These are phyloP conservation scores for Stegana nigrithorax DNA, from an alignment of 2,888 invertebrate genomes.

Conservation along the genomic window DNA sequence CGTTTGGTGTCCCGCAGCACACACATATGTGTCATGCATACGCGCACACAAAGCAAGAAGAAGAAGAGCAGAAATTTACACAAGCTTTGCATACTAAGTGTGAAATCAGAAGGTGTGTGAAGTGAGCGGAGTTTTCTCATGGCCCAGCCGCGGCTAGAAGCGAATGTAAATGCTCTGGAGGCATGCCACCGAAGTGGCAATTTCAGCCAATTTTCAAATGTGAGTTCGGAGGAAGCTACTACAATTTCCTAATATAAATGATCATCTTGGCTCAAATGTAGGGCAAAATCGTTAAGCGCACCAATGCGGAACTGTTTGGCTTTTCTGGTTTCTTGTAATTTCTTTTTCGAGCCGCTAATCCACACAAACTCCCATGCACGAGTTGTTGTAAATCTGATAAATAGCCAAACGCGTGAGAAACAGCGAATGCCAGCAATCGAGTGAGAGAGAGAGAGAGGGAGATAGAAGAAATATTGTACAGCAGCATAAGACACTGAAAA, in stretches of 20 bases:
- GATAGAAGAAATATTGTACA: too few relatives aligned
- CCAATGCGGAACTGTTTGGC: slow-evolving; percentile 10
- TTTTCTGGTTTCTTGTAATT: background rate
- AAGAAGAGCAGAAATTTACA: background rate
- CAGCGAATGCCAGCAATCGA: background rate
- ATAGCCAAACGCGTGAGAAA: background rate
- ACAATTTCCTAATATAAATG: slow-evolving; percentile 25
- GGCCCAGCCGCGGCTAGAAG: background rate
- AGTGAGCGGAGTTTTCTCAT: background rate
- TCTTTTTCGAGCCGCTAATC: background rate
- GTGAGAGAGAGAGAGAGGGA: background rate
- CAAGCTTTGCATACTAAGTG: too few relatives aligned
- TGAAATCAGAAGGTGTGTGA: too few relatives aligned
- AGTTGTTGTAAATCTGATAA: background rate
- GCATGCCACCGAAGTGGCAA: background rate
- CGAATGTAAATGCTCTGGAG: too few relatives aligned
- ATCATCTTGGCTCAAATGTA: slow-evolving; percentile 26
- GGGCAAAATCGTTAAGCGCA: slow-evolving; percentile 29
- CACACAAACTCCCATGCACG: background rate
- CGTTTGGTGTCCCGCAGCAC: too few relatives aligned
- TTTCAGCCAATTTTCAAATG: background rate
- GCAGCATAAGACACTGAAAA: background rate
- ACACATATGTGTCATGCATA: slow-evolving; percentile 15
- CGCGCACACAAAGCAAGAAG: slow-evolving; percentile 27
- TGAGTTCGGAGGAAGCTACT: background rate